phyloP scores from a whole-genome alignment of 2,888 invertebrate genomes.

The Drepana falcataria region DNA sequence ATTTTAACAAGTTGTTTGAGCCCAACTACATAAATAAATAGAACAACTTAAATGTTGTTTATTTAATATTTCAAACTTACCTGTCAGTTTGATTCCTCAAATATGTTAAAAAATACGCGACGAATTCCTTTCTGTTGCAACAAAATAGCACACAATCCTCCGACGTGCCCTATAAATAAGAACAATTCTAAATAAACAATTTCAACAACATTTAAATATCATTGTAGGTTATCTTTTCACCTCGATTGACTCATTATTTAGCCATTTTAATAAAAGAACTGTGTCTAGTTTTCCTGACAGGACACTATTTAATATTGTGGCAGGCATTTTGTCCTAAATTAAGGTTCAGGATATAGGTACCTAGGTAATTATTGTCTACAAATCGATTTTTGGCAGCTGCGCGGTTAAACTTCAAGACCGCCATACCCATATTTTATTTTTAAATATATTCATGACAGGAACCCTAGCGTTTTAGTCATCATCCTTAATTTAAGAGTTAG shows the following conservation, averaged over 20 bases:
- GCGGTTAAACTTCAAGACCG: slow-evolving; percentile 12
- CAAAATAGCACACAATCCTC: slow-evolving; percentile 57
- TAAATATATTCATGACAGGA: too few relatives aligned
- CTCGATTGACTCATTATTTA: slow-evolving; percentile 57
- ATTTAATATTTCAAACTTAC: slow-evolving; percentile 31
- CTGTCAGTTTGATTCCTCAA: slow-evolving; percentile 76
- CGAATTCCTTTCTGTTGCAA: slow-evolving; percentile 72
- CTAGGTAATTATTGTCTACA: slow-evolving; percentile 16
- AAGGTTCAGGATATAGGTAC: slow-evolving; percentile 8
- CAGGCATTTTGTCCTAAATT: slow-evolving; percentile 53
- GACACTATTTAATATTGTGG: slow-evolving; percentile 67
- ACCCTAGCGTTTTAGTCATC: too few relatives aligned
- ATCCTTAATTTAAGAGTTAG: too few relatives aligned
- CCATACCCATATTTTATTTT: too few relatives aligned
- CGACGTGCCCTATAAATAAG: slow-evolving; percentile 50
- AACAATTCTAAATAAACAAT: slow-evolving; percentile 17
- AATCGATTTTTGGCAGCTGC: slow-evolving; percentile 41
- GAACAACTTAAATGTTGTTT: too few relatives aligned
- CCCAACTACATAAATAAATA: neutral
- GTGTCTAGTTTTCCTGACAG: slow-evolving; percentile 60
- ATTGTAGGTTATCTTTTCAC: slow-evolving; percentile 54
- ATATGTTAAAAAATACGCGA: slow-evolving; percentile 76
- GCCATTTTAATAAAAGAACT: slow-evolving; percentile 61
- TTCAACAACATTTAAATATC: slow-evolving; percentile 10
- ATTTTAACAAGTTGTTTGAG: neutral